A percentile compares a stretch with the other conserved stretches of the same genome.
Evolutionary conservation across 2,113 vertebrate species (phyloP).

Genomic region (Turdus rufiventris): DNA sequence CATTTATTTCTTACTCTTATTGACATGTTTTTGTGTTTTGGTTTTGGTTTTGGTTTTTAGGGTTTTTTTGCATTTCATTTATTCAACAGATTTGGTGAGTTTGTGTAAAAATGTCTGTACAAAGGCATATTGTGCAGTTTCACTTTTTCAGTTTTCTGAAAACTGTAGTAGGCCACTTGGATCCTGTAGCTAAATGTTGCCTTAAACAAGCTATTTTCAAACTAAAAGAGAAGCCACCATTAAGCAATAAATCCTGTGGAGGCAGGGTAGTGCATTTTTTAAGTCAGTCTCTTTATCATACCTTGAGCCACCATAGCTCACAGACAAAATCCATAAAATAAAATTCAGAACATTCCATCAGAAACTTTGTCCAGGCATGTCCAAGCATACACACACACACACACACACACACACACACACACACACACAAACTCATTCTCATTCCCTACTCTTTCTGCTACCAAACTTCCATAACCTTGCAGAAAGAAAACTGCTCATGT

Average conservation of each 20-base stretch:
- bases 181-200: background rate
- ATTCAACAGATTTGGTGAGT: background rate
- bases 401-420: background rate
- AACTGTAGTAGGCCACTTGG: background rate
- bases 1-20: background rate
- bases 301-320: fast-evolving
- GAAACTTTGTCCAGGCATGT: background rate
- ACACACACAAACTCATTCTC: background rate
- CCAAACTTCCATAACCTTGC: background rate
- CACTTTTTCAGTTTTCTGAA: background rate
- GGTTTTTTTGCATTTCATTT: background rate
- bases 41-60: no score
- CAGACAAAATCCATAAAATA: no score
- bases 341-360: background rate
- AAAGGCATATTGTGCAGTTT: background rate
- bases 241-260: background rate
- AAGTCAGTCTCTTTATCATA: background rate
- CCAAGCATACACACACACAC: background rate
- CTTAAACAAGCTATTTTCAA: background rate
- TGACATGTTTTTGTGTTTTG: no score
- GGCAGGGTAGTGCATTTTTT: background rate
- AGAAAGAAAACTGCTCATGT: background rate
- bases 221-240: background rate
- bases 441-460: background rate
- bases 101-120: background rate